These are phyloP conservation scores for Ctenodactylus gundi DNA, from an alignment of 2,113 vertebrate genomes.

Conservation along the genomic window DNA sequence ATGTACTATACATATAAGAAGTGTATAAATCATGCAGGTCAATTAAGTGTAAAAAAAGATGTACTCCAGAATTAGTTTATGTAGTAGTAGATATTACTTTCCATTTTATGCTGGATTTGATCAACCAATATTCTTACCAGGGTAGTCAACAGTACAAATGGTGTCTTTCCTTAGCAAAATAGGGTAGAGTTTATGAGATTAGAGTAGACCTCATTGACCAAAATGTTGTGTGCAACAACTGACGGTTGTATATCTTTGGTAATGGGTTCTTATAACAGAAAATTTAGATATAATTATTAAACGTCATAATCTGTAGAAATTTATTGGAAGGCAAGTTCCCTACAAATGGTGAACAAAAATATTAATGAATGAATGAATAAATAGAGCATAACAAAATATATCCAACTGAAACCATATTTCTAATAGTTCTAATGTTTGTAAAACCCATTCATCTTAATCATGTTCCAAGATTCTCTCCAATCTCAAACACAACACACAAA, in stretches of 20 bases:
- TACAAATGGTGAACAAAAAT: not conserved
- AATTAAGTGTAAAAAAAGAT: not conserved
- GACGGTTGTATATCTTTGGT: not conserved
- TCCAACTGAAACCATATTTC: not conserved
- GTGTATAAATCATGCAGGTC: not conserved
- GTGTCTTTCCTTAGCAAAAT: not conserved
- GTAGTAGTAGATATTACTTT: not conserved
- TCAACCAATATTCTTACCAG: not conserved
- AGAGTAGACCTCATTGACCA: not conserved
- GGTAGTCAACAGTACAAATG: not conserved
- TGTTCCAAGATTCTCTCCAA: not conserved
- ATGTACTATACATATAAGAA: not conserved
- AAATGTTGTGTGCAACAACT: not conserved
- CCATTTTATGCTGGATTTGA: not conserved
- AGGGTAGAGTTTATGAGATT: not conserved
- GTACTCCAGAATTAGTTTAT: not conserved
- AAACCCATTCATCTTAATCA: too few relatives aligned
- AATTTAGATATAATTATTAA: not conserved
- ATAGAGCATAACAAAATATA: not conserved
- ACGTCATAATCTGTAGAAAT: not conserved
- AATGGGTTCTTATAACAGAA: not conserved
- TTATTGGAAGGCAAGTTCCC: not conserved
- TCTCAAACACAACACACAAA: fast-evolving
- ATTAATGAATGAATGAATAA: too few relatives aligned
- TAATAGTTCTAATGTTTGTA: not conserved